phyloP scores from a whole-genome alignment of 2,888 invertebrate genomes.

The Lepidochitona cinerea region DNA sequence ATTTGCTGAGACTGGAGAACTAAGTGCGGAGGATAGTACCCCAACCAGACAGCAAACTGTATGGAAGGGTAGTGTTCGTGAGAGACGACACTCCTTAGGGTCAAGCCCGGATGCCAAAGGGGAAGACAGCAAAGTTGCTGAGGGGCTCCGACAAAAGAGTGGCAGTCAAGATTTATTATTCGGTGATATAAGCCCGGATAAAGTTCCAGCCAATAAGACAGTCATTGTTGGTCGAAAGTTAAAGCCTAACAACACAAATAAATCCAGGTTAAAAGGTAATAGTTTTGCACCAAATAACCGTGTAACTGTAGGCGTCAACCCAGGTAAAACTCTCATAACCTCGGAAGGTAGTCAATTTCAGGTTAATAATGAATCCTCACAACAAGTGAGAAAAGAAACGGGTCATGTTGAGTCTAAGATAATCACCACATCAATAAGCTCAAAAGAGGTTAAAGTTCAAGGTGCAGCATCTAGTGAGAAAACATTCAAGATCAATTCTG shows the following conservation, averaged over 20 bases:
- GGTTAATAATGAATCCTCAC: neutral
- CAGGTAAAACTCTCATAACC: too few relatives aligned
- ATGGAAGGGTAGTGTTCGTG: constrained; percentile 59
- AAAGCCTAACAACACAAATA: neutral
- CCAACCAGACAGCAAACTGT: constrained; percentile 44
- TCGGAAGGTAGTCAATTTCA: too few relatives aligned
- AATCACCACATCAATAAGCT: neutral
- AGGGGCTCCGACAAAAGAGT: constrained; percentile 35
- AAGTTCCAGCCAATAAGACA: neutral
- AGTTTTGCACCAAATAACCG: neutral
- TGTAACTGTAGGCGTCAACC: too few relatives aligned
- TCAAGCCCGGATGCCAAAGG: constrained; percentile 53
- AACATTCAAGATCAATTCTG: neutral
- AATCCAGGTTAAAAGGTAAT: neutral
- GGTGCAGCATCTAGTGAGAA: neutral
- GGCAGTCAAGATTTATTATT: constrained; percentile 46
- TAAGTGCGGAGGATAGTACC: constrained; percentile 13
- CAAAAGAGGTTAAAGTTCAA: neutral
- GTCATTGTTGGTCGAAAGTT: neutral
- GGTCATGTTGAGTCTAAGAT: neutral
- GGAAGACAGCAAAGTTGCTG: constrained; percentile 24
- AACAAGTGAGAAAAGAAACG: neutral
- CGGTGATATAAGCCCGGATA: constrained; percentile 17
- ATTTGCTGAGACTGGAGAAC: constrained; percentile 16
- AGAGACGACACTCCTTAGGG: constrained; percentile 61